Evolutionary conservation across 2,113 vertebrate species (phyloP), one percentile per base, ranked within the genome.

Genomic region (Hippocampus zosterae): DNA sequence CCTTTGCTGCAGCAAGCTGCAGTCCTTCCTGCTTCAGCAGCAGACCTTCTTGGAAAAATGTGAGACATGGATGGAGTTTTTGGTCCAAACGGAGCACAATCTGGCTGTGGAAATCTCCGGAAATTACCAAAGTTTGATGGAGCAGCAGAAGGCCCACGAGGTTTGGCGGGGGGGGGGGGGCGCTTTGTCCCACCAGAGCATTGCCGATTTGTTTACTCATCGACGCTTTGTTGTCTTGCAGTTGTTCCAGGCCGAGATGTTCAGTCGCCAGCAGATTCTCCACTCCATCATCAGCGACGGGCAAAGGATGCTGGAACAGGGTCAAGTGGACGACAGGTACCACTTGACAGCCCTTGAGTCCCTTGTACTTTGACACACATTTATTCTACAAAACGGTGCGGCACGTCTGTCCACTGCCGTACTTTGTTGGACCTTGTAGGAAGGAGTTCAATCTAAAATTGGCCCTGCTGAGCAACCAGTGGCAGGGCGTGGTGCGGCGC

Each of bases 191-290:
- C 19, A 42, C 19, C 12, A 25, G 41, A 25, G 25, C 13, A 18
- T 42, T 27, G 41, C 4, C 12, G 23, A 10, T 27, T 13, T 12
- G 2, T 8, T 25, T 33, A 21, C 29, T 48, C 2, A 8, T 12
- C 25, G 50, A 44, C 23, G 27, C 11, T 67, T 23, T 69, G 33
- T 67, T 71, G 1, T 82, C 18, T 60, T 62, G 27, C 82, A 99
- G 97, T 89, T 99, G 57, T 99, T 99, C 90, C 97, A 98, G 89
- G 94, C 97, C 0, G 97, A 99, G 92, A 98, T 99, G 95, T 98
- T 99, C 90, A 98, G 97, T 72, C 94, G 96, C 55, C 97, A 99
- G 84, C 97, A 99, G 92, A 96, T 99, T 87, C 93, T 99, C 61
- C 97, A 98, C 88, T 98, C 97, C 0, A 98, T 99, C 81, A 96